Evolutionary conservation across 1,140 invertebrate genomes (phyloP), one percentile per base, ranked within the genome.

Genomic region (Conus betulinus): DNA sequence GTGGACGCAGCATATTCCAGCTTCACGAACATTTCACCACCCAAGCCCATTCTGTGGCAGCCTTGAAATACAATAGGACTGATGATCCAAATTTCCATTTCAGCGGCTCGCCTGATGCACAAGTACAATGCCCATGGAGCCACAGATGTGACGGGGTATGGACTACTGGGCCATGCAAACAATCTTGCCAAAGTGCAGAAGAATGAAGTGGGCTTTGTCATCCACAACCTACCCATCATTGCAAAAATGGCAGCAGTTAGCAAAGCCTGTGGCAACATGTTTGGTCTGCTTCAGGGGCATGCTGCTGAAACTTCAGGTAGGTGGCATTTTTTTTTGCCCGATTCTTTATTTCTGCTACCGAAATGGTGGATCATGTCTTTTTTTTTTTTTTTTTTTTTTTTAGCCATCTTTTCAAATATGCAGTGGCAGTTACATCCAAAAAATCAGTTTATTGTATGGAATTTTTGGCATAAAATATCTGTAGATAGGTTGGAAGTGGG

Each of bases 71-170:
- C 39, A 11, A 8, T 60, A 13, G 57, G 8, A 60, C 57, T 60
- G 57, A 60, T 15, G 15, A 60, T n/a, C 20, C 67, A 71, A 71
- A 20, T 23, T 7, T 23, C 11, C 7, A 6, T 27, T 81, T 95
- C 89, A 97, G 98, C 98, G 92, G 98, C 98, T 15, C 96, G 98
- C 89, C 95, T 99, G 82, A 99, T 99, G 98, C 98, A 99, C 95
- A 99, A 99, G 94, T 99, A 99, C 94, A 99, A 99, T 95, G 98
- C 98, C 8, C 98, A 99, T 95, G 99, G 98, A 60, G 98, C 98
- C 8, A 99, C 99, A 53, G 99, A 99, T 95, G 98, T 99, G 0
- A 99, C 98, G 86, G 99, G 99, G n/a, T 99, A 99, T 95, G 99
- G 99, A 63, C 95, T 99, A 0, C 95, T 99, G 20, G 99, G 99